Evolutionary conservation across 2,888 invertebrate species (phyloP).

Genomic region (Tortricodes alternella): DNA sequence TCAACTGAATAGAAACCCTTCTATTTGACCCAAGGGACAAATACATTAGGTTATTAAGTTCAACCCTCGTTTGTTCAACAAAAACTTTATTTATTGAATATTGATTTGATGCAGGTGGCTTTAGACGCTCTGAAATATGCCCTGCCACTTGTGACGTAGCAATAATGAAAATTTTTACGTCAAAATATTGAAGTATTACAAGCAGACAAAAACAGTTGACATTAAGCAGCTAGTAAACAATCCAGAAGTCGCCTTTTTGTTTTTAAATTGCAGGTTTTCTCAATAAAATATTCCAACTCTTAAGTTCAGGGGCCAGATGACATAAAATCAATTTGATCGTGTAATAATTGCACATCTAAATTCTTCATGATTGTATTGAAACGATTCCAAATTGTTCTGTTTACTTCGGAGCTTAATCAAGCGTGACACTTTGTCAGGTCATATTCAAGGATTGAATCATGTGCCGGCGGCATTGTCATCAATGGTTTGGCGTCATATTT

Average conservation of each 20-base stretch:
- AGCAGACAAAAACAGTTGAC: too few relatives aligned
- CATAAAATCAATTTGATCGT: background rate
- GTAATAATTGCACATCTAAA: background rate
- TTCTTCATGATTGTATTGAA: background rate
- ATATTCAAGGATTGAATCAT: background rate
- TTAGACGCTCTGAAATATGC: too few relatives aligned
- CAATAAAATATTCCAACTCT: background rate
- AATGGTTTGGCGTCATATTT: too few relatives aligned
- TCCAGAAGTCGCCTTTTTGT: too few relatives aligned
- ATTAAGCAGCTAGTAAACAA: too few relatives aligned
- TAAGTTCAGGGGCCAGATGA: background rate
- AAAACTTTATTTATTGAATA: background rate
- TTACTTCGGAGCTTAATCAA: constrained; percentile 1
- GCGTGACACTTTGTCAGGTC: background rate
- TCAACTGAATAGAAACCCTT: too few relatives aligned
- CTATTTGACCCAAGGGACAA: constrained; percentile 13
- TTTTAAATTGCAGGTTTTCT: background rate
- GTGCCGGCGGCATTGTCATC: too few relatives aligned
- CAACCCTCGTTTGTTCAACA: background rate
- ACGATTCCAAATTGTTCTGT: background rate
- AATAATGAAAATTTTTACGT: too few relatives aligned
- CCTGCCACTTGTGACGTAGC: too few relatives aligned
- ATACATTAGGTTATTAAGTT: constrained; percentile 12
- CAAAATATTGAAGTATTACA: too few relatives aligned
- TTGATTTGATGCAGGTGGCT: constrained; percentile 4